Evolutionary conservation across 2,888 invertebrate species (phyloP).

Genomic region (Conomelus anceps): DNA sequence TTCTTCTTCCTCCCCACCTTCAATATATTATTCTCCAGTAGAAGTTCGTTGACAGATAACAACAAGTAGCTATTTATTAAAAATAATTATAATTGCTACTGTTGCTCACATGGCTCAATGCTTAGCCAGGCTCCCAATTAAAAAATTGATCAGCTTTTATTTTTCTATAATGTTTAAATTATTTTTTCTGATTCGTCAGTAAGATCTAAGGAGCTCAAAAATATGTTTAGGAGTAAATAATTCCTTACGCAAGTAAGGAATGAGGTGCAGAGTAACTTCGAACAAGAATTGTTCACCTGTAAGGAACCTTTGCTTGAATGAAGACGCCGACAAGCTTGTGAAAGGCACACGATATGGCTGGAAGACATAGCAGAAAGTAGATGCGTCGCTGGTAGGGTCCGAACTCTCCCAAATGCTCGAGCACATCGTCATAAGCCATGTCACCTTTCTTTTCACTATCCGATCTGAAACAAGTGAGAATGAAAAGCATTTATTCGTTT

Average conservation of each 20-base stretch:
- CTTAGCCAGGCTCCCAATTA: too few species aligned
- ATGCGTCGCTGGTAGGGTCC: conserved; percentile 62
- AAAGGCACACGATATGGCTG: conserved; percentile 64
- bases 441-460: background rate
- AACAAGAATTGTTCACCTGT: conserved; percentile 47
- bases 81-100: too few species aligned
- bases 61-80: too few species aligned
- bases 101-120: too few species aligned
- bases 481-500: background rate
- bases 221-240: background rate
- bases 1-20: too few species aligned
- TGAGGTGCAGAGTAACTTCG: too few species aligned
- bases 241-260: background rate
- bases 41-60: too few species aligned
- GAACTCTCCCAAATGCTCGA: conserved; percentile 60
- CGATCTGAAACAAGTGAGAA: background rate
- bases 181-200: too few species aligned
- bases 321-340: conserved; percentile 68
- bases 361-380: conserved; percentile 60
- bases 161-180: too few species aligned
- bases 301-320: conserved; percentile 56
- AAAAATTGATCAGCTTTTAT: too few species aligned
- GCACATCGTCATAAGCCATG: conserved; percentile 66
- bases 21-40: too few species aligned
- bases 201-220: too few species aligned